Evolutionary conservation across 2,888 invertebrate species (phyloP).

Genomic region (Xylota sylvarum): DNA sequence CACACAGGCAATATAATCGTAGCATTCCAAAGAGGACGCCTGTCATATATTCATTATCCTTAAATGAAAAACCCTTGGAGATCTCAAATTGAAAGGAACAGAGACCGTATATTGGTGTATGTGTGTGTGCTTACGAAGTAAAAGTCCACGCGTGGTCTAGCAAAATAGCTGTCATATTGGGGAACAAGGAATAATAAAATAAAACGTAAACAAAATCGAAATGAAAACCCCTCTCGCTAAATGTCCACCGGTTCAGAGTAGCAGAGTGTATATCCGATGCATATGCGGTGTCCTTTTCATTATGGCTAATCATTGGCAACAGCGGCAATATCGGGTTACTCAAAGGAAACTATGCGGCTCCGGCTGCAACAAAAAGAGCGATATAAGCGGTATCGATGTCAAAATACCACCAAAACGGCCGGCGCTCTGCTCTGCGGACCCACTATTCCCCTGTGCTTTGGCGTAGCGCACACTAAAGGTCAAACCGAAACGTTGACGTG

Average conservation of each 20-base stretch:
- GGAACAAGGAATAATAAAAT: slow-evolving; percentile 5
- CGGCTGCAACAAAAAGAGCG: slow-evolving; percentile 73
- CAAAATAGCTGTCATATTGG: slow-evolving; percentile 65
- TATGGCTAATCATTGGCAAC: slow-evolving; percentile 74
- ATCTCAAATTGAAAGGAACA: slow-evolving; percentile 41
- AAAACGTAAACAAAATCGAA: background rate
- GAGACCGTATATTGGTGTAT: slow-evolving; percentile 29
- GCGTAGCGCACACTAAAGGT: slow-evolving; percentile 36
- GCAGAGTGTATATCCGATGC: slow-evolving; percentile 19
- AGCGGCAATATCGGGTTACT: slow-evolving; percentile 74
- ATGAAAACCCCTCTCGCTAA: slow-evolving; percentile 30
- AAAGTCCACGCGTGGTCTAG: slow-evolving; percentile 54
- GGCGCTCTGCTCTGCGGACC: slow-evolving; percentile 20
- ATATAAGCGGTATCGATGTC: slow-evolving; percentile 74
- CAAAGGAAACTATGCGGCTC: slow-evolving; percentile 72
- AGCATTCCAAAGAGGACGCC: slow-evolving; percentile 80
- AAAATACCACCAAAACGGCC: slow-evolving; percentile 48
- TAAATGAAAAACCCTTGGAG: slow-evolving; percentile 69
- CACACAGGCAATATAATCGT: too few species aligned
- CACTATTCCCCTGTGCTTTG: slow-evolving; percentile 26
- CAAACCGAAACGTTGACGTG: slow-evolving; percentile 59
- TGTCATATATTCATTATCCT: slow-evolving; percentile 80
- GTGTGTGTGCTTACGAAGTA: slow-evolving; percentile 6
- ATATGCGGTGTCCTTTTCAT: slow-evolving; percentile 71
- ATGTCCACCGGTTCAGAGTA: slow-evolving; percentile 25